These are phyloP conservation scores for Clunio marinus DNA, from an alignment of 2,888 invertebrate genomes.

Conservation along the genomic window DNA sequence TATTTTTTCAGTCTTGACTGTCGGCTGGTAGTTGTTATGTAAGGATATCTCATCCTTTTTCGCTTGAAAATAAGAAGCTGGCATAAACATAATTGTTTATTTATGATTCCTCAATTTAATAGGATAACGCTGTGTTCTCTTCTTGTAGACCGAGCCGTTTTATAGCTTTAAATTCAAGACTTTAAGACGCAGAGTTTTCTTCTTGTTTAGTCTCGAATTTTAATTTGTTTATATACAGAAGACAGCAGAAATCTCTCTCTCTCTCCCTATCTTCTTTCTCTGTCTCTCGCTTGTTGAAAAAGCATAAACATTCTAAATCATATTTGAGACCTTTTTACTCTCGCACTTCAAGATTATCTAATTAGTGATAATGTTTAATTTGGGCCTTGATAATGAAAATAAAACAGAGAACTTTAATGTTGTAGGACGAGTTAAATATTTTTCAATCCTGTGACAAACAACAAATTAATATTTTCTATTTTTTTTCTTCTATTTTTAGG, in stretches of 20 bases:
- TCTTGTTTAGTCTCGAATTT: conserved; percentile 36
- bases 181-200: conserved; percentile 18
- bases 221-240: conserved; percentile 31
- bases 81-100: conserved; percentile 31
- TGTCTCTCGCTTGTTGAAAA: neutral
- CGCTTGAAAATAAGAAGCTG: neutral
- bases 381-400: conserved; percentile 3
- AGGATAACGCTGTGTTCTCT: conserved; percentile 9
- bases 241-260: neutral
- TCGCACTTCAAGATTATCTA: neutral
- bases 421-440: neutral
- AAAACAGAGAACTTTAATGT: neutral
- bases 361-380: neutral
- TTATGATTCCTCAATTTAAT: conserved; percentile 30
- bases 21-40: neutral
- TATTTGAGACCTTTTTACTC: conserved; percentile 3
- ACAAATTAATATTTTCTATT: neutral
- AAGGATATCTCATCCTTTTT: conserved; percentile 23
- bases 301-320: conserved; percentile 2
- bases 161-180: conserved; percentile 2
- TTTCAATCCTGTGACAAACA: neutral
- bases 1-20: neutral
- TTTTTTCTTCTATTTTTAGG: conserved; percentile 10
- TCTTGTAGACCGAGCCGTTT: neutral
- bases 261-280: neutral